Conservation (phyloP, 2,113 vertebrate species). For the Nyctibius bracteatus region DNA sequence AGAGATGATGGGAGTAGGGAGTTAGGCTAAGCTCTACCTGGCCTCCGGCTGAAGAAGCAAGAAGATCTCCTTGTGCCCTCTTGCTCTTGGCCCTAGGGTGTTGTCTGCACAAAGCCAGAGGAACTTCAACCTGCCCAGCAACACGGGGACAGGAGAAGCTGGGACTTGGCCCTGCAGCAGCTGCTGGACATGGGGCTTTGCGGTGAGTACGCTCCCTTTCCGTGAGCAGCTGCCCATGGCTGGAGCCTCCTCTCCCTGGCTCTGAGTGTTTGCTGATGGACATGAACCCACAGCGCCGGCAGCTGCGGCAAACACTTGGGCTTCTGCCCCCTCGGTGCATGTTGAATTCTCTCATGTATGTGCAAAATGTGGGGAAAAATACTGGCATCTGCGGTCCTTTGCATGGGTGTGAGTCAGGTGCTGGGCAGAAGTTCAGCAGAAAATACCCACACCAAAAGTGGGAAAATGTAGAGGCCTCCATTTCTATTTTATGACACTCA, state of each 20-base stretch:
- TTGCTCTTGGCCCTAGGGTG: not conserved
- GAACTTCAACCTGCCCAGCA: not conserved
- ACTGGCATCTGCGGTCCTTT: not conserved
- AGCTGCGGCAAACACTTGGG: not conserved
- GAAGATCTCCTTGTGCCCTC: not conserved
- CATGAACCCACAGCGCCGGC: not conserved
- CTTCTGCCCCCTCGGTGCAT: not conserved
- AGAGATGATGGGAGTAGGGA: not conserved
- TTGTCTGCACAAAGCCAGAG: not conserved
- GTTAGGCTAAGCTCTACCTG: not conserved
- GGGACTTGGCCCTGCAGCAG: accelerated
- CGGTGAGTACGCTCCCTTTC: accelerated
- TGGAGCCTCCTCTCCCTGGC: not conserved
- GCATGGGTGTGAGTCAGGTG: not conserved
- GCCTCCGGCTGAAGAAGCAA: not conserved
- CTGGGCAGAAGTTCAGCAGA: not conserved
- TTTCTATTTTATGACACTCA: not conserved
- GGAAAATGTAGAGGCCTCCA: not conserved
- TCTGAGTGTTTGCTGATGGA: not conserved
- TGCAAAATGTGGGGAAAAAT: not conserved
- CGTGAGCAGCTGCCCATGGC: not conserved
- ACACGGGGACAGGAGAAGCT: accelerated
- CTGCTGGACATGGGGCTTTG: not conserved
- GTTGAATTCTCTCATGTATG: not conserved
- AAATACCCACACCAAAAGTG: not conserved